These are phyloP conservation scores for Bombus balteatus DNA, from an alignment of 1,140 invertebrate species.

Conservation along the genomic window DNA sequence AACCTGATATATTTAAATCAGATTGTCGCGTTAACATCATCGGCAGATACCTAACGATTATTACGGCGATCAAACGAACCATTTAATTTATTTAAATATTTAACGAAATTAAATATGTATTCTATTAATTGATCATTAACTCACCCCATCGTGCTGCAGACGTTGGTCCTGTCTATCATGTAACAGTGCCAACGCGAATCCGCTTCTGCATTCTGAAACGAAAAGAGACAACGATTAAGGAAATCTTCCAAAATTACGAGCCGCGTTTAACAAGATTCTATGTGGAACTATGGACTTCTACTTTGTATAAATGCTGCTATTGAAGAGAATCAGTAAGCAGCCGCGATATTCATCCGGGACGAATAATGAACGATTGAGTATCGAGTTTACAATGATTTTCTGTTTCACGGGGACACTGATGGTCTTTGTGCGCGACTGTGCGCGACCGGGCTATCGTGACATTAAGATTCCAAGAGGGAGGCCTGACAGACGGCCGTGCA, in stretches of 20 bases:
- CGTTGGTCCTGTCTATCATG: background rate
- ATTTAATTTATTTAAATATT: no score
- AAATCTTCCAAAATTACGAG: background rate
- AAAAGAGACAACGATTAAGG: background rate
- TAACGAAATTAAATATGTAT: background rate
- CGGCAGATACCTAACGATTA: background rate
- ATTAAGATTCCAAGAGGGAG: conserved; percentile 64
- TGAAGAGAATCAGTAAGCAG: conserved; percentile 18
- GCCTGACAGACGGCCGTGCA: conserved; percentile 56
- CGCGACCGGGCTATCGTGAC: conserved; percentile 33
- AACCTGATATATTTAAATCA: rapidly evolving
- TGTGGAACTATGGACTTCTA: conserved; percentile 49
- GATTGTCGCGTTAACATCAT: no score
- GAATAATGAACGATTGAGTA: conserved; percentile 70
- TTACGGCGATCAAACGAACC: background rate
- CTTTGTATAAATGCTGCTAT: conserved; percentile 75
- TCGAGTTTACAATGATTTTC: conserved; percentile 76
- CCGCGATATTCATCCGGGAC: conserved; percentile 16
- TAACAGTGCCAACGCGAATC: rapidly evolving
- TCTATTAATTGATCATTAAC: background rate
- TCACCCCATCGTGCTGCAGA: background rate
- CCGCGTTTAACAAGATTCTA: background rate
- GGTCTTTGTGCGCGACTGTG: conserved; percentile 66
- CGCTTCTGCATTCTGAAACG: background rate
- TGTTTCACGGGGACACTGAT: conserved; percentile 75